A percentile compares a stretch with the other conserved stretches of the same genome.
Conservation (phyloP, 1,140 invertebrate genomes). For the Platorchestia sp. region DNA sequence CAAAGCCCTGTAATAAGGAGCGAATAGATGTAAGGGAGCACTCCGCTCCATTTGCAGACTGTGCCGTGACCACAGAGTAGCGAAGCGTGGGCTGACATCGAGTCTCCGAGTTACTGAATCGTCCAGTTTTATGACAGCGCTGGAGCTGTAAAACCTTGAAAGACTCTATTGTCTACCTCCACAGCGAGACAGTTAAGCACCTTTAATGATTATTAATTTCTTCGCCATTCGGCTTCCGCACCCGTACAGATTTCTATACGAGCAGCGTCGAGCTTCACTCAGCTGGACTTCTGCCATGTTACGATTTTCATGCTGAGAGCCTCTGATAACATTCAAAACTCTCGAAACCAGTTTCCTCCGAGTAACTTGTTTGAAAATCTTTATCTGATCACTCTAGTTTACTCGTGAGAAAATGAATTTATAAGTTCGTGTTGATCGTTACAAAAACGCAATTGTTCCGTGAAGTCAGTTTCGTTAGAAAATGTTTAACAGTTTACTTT, state of each 20-base stretch:
- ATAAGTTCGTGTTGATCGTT: no score
- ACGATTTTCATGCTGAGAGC: not conserved
- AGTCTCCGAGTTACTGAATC: not conserved
- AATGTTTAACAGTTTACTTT: not conserved
- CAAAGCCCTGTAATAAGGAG: not conserved
- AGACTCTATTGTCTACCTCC: constrained; percentile 47
- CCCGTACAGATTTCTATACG: not conserved
- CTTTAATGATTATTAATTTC: constrained; percentile 45
- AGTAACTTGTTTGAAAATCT: not conserved
- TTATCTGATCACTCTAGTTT: not conserved
- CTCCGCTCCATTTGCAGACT: constrained; percentile 15
- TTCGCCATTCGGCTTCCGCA: constrained; percentile 7
- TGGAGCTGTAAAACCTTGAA: constrained; percentile 45
- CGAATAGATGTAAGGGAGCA: constrained; percentile 18
- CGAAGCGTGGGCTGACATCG: not conserved
- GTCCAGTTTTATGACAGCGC: constrained; percentile 1
- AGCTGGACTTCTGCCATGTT: not conserved
- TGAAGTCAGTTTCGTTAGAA: not conserved
- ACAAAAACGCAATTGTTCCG: no score
- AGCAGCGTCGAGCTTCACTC: not conserved
- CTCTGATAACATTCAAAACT: not conserved
- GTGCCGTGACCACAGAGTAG: constrained; percentile 47
- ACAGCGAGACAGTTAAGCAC: constrained; percentile 34
- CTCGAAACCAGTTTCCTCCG: not conserved
- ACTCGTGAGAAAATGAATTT: not conserved